Evolutionary conservation across 1,140 invertebrate species (phyloP).

Genomic region (Sogatella furcifera): DNA sequence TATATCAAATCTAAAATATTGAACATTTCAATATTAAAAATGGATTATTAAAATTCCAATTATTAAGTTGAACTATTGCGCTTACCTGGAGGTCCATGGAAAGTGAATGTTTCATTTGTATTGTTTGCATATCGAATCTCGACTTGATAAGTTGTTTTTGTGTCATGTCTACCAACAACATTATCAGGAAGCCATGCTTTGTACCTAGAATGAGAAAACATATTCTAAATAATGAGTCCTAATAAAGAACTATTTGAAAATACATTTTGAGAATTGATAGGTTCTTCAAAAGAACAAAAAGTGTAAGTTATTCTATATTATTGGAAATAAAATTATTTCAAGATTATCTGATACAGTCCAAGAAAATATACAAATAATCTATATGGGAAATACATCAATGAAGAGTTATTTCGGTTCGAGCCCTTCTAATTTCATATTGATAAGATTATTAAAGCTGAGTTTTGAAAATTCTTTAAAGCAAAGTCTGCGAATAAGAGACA

Average conservation of each 20-base stretch:
- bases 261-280: not conserved
- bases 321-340: too few relatives aligned
- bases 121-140: conserved; percentile 90
- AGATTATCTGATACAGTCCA: too few relatives aligned
- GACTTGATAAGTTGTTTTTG: conserved; percentile 85
- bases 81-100: conserved; percentile 76
- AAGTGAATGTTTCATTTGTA: conserved; percentile 91
- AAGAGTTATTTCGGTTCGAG: too few relatives aligned
- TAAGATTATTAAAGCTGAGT: too few relatives aligned
- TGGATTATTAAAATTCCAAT: not conserved
- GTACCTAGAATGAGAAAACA: conserved; percentile 40
- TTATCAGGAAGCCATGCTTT: conserved; percentile 78
- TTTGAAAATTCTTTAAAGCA: too few relatives aligned
- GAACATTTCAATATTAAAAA: not conserved
- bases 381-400: too few relatives aligned
- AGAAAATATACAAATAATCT: too few relatives aligned
- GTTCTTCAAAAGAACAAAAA: too few relatives aligned
- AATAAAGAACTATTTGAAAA: not conserved
- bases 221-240: not conserved
- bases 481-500: too few relatives aligned
- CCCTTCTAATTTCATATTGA: too few relatives aligned
- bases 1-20: too few relatives aligned
- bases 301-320: too few relatives aligned
- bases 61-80: conserved; percentile 6
- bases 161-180: conserved; percentile 71